Base-by-base conservation (phyloP, 2,113 vertebrate genomes). In the Muntiacus muntjak region DNA sequence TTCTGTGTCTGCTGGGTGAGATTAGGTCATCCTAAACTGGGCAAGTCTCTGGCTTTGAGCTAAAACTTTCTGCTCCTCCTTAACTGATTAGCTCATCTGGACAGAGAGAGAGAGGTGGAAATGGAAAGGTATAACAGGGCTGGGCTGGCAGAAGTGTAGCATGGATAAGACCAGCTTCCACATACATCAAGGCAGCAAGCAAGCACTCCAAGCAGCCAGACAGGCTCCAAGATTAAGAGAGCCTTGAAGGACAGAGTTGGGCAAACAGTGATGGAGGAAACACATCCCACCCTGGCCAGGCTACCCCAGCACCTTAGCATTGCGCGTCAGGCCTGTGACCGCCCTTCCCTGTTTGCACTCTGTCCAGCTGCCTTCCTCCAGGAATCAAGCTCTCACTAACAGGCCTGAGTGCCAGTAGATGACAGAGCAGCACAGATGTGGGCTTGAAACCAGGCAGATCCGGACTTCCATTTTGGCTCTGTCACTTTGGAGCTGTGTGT, bases 261-360 rank as follows among this genome's bases (percentile, higher is more conserved):
- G 84, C 55, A 60, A 62, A 21, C 1, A 3, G 43, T 25, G 81
- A 55, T 0, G 2, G 30, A 64, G 33, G 62, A 55, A n/a, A 17
- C 76, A 19, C 33, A 26, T 52, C 33, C n/a, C n/a, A 87, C 21
- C 7, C n/a, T 40, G 12, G 23, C 71, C 25, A 15, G 90, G 45
- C 50, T 10, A 3, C 40, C 74, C 52, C 6, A 16, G 74, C 15
- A 15, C 19, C 76, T 79, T 6, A 16, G 23, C 86, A 11, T 23
- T 14, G 2, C 1, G 7, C 1, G 0, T 47, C 36, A 47, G 19
- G 28, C 50, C 19, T 57, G 14, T 15, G 62, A 83, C 25, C 6
- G 2, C 87, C 74, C 6, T 33, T 52, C 28, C 64, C 36, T 43
- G 14, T 52, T 40, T 76, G 60, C 76, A 87, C 26, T 15, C 19